Conservation (phyloP, 2,113 vertebrate species). For the Tapirus terrestris region DNA sequence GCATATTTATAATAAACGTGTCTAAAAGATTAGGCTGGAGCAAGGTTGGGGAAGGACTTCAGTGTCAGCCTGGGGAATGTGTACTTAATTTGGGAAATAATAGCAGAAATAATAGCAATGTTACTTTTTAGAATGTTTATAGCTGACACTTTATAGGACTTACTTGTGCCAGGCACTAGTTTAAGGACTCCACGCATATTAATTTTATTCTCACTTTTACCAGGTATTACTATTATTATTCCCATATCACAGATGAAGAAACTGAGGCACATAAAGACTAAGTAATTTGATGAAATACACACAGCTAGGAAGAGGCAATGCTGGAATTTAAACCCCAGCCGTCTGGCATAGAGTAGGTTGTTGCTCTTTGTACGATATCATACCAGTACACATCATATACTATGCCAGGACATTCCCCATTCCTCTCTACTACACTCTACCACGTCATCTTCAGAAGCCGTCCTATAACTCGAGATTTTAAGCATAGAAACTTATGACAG, state of each 20-base stretch:
- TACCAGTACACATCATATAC: not conserved
- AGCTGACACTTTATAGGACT: not conserved
- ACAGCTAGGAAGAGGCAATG: not conserved
- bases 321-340: not conserved
- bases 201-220: not conserved
- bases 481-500: not conserved
- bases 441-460: not conserved
- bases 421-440: not conserved
- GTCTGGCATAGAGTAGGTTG: fast-evolving
- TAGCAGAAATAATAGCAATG: no score
- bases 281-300: not conserved
- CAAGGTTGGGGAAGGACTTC: not conserved
- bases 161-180: not conserved
- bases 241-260: not conserved
- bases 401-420: fast-evolving
- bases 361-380: fast-evolving
- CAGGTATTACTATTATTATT: not conserved
- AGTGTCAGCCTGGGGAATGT: not conserved
- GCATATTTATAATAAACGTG: not conserved
- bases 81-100: not conserved
- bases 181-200: not conserved
- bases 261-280: not conserved
- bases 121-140: not conserved
- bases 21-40: not conserved
- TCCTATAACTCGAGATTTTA: not conserved